Conservation (phyloP, 2,113 vertebrate species). For the Macrotus californicus region DNA sequence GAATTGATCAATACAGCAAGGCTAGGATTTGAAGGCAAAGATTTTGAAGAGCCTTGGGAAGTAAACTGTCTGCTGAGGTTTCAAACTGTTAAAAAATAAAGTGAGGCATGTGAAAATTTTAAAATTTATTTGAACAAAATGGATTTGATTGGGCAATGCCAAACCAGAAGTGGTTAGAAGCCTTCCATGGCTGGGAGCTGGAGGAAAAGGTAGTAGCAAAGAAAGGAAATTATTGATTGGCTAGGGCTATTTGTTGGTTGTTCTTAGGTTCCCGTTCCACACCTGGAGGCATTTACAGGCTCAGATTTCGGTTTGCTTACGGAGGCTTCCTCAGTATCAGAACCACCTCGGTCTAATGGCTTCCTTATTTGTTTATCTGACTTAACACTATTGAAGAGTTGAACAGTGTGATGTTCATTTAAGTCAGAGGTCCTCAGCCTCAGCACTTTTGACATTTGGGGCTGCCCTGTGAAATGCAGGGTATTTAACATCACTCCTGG, state of each 20-base stretch:
- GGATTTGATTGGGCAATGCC: background rate
- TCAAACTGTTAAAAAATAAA: background rate
- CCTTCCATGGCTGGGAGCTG: background rate
- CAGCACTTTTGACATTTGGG: background rate
- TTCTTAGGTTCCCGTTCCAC: background rate
- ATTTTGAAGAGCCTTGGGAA: background rate
- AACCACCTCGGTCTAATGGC: background rate
- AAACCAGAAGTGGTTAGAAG: background rate
- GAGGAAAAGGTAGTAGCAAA: background rate
- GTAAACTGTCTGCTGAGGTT: background rate
- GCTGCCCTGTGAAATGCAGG: background rate
- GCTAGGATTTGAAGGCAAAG: background rate
- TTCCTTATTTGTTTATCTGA: background rate
- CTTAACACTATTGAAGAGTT: background rate
- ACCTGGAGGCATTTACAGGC: background rate
- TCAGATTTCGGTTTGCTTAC: background rate
- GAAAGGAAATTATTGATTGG: background rate
- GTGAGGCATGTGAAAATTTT: background rate
- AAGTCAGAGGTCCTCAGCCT: background rate
- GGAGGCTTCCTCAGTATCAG: background rate
- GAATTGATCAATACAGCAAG: background rate
- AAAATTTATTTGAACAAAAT: background rate
- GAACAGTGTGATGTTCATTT: background rate
- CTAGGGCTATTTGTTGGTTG: background rate
- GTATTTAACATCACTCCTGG: background rate